Percentiles rank a stretch among this genome's conserved stretches.
Evolutionary conservation across 2,797 vertebrate genomes (phyloP).

Genomic region (Catamblyrhynchus diadema): DNA sequence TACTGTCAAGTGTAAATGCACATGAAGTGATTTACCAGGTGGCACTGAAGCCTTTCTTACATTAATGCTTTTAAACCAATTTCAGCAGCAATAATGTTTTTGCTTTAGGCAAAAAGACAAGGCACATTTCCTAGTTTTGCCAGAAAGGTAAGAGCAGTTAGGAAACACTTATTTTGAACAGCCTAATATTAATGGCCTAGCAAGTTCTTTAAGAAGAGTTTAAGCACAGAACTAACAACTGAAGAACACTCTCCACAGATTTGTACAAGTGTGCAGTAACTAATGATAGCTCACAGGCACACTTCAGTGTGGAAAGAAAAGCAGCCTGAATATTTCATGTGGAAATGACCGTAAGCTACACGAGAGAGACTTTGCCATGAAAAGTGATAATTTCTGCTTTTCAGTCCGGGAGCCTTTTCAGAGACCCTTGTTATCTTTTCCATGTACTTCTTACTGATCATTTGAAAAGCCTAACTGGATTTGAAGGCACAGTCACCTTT

Average conservation of each 20-base stretch:
- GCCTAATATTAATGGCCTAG: neutral
- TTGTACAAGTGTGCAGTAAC: neutral
- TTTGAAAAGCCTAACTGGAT: neutral
- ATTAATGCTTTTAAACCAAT: neutral
- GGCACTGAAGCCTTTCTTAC: neutral
- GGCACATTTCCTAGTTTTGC: neutral
- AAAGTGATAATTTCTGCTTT: neutral
- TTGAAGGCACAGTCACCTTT: neutral
- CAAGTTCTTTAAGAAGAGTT: neutral
- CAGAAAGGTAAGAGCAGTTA: neutral
- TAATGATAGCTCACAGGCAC: slow-evolving; percentile 1
- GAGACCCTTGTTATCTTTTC: neutral
- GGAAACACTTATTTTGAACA: neutral
- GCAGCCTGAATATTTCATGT: neutral
- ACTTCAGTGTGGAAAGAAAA: neutral
- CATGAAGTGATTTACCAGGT: neutral
- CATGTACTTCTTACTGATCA: neutral
- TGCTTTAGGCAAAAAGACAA: neutral
- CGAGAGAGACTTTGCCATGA: neutral
- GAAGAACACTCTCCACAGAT: neutral
- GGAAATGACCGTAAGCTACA: neutral
- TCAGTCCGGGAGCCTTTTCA: neutral
- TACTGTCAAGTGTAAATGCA: neutral
- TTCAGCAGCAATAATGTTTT: neutral
- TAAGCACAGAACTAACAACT: neutral